Conservation (phyloP, 2,113 vertebrate genomes). For the Danionella cerebrum region DNA sequence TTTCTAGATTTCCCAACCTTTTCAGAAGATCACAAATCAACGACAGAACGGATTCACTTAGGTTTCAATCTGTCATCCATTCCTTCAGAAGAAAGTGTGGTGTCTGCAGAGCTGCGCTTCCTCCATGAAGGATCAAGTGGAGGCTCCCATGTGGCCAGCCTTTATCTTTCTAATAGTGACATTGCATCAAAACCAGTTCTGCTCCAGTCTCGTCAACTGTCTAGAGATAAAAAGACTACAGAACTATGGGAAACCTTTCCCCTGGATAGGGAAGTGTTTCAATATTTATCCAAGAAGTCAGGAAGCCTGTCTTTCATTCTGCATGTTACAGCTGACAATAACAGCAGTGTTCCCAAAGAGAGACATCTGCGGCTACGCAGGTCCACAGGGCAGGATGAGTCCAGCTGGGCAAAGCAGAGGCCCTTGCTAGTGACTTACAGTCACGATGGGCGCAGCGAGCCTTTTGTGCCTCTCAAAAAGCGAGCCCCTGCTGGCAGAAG, state of each 20-base stretch:
- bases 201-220: conserved; percentile 59
- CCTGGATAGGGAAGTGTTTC: conserved; percentile 55
- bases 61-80: conserved; percentile 72
- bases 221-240: neutral
- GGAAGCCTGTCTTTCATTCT: conserved; percentile 59
- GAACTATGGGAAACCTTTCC: conserved; percentile 67
- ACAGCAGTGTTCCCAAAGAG: conserved; percentile 40
- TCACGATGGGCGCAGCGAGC: conserved; percentile 65
- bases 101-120: conserved; percentile 70
- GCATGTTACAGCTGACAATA: conserved; percentile 57
- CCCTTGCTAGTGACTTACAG: conserved; percentile 73
- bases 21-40: conserved; percentile 19
- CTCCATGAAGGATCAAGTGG: conserved; percentile 33
- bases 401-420: conserved; percentile 69
- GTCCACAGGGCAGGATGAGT: conserved; percentile 61
- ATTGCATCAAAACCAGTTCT: conserved; percentile 44
- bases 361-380: conserved; percentile 60
- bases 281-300: conserved; percentile 32
- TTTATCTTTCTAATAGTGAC: conserved; percentile 55
- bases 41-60: conserved; percentile 50
- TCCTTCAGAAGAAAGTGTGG: conserved; percentile 64
- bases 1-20: conserved; percentile 1
- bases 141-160: conserved; percentile 51
- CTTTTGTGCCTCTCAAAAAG: conserved; percentile 55
- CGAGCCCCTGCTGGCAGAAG: conserved; percentile 41